phyloP scores from a whole-genome alignment of 2,888 invertebrate genomes.

The Melitaea athalia region DNA sequence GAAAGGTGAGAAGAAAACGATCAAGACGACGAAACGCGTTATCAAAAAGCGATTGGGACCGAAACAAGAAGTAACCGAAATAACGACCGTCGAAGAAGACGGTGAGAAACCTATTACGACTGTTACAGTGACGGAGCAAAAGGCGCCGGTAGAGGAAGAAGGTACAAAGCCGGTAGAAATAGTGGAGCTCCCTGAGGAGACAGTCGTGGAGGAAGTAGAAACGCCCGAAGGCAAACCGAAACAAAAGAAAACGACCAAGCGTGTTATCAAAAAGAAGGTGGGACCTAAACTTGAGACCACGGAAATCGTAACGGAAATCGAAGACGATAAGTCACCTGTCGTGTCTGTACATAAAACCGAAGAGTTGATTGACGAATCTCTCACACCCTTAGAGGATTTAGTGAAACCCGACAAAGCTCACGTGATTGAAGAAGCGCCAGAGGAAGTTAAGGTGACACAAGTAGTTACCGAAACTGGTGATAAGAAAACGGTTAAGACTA shows the following conservation, averaged over 20 bases:
- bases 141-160: background rate
- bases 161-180: background rate
- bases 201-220: constrained; percentile 31
- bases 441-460: background rate
- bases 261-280: constrained; percentile 45
- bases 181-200: background rate
- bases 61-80: constrained; percentile 1
- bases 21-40: constrained; percentile 7
- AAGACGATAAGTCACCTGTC: constrained; percentile 1
- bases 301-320: background rate
- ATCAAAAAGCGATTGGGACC: constrained; percentile 8
- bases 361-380: constrained; percentile 39
- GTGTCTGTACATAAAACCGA: constrained; percentile 47
- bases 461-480: background rate
- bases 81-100: background rate
- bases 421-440: background rate
- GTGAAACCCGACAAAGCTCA: background rate
- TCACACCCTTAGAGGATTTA: background rate
- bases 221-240: constrained; percentile 34
- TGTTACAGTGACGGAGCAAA: background rate
- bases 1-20: background rate
- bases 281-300: constrained; percentile 49
- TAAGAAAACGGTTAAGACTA: background rate
- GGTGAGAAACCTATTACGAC: background rate
- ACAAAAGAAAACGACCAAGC: constrained; percentile 41